Evolutionary conservation across 2,888 invertebrate genomes (phyloP), one percentile per base, ranked within the genome.

Genomic region (Julus scanicus): DNA sequence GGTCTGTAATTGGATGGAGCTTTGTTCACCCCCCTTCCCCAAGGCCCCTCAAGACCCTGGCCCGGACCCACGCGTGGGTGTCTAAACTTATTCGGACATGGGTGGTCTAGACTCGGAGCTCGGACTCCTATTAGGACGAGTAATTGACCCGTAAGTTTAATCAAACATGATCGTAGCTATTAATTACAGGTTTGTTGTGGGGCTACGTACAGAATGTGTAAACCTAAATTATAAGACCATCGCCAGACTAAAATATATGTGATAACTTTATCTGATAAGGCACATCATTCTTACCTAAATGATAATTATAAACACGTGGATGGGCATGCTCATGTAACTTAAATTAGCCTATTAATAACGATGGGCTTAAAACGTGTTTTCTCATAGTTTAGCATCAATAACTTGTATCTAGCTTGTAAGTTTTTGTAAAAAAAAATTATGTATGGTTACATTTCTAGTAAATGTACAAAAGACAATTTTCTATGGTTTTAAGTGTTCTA

Each of bases 121-220:
- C 80, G 4, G 13, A 80, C 37, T 80, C 8, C 37, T 29, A 80
- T 37, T 37, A 80, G 80, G 37, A 37, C 80, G 37, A 80, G 80
- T 80, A 80, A 80, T 80, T 80, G 80, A 80, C 80, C 80, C 80
- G 80, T 80, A 37, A 80, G 80, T 80, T 80, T 20, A 80, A 80
- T 80, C 37, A 80, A 80, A 80, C 80, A 80, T 29, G 80, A 80
- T 80, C 37, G 80, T 29, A 80, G 29, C 80, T 29, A 80, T 80
- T 80, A 80, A 80, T 80, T 80, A 37, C 80, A 37, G 80, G 80
- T 37, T 44, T 80, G 80, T 63, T 71, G 71, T 29, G 20, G 20
- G 71, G 29, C 48, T 8, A 9, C 9, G 48, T 48, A 9, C 48
- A 48, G 6, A 48, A 9, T n/a, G n/a, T 44, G 44, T 44, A 53